These are phyloP conservation scores for Dasysyrphus tricinctus DNA, from an alignment of 2,888 invertebrate species.

Conservation along the genomic window DNA sequence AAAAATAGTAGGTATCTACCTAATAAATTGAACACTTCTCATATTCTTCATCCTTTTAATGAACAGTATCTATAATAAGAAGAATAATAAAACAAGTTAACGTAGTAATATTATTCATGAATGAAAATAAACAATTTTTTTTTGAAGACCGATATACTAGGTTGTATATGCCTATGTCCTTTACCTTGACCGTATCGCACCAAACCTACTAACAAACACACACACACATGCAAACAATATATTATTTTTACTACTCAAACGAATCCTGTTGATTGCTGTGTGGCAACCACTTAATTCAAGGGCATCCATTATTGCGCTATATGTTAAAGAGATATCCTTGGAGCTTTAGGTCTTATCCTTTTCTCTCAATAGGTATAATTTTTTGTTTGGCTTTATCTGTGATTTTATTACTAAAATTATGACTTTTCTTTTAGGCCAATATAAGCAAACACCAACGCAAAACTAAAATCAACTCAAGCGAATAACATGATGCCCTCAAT, in stretches of 20 bases:
- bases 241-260: slow-evolving; percentile 14
- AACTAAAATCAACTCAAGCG: slow-evolving; percentile 52
- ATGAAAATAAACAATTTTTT: background rate
- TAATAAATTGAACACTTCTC: background rate
- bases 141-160: background rate
- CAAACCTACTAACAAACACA: no score
- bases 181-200: background rate
- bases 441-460: slow-evolving; percentile 39
- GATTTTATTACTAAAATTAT: slow-evolving; percentile 53
- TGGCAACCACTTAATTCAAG: slow-evolving; percentile 22
- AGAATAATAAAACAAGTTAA: background rate
- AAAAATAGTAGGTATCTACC: background rate
- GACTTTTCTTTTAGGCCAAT: slow-evolving; percentile 39
- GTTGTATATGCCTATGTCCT: background rate
- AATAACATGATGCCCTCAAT: slow-evolving; percentile 49
- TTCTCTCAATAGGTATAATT: slow-evolving; percentile 2
- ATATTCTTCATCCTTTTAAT: background rate
- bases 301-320: slow-evolving; percentile 31
- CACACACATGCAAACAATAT: background rate
- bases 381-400: slow-evolving; percentile 8
- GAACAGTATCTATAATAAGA: background rate
- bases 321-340: slow-evolving; percentile 21
- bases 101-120: slow-evolving; percentile 11
- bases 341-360: slow-evolving; percentile 5
- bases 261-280: slow-evolving; percentile 43